Conservation (phyloP, 1,140 invertebrate genomes). For the Panulirus ornatus region DNA sequence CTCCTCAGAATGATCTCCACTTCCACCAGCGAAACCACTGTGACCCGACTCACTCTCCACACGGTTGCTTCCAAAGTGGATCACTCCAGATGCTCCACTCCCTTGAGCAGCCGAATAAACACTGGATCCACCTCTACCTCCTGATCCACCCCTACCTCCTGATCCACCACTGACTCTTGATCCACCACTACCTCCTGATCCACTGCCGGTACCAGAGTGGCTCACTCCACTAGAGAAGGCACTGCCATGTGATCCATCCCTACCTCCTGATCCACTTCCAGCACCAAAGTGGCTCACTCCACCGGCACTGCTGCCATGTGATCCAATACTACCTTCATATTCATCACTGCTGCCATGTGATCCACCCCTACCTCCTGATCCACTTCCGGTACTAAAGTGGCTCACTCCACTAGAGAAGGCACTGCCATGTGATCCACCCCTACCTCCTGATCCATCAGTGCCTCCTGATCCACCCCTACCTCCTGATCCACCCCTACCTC, state of each 20-base stretch:
- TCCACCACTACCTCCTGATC: not conserved
- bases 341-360: not conserved
- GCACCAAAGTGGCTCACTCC: not conserved
- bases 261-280: not conserved
- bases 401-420: constrained; percentile 28
- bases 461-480: not conserved
- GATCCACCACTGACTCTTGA: not conserved
- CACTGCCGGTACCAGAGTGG: not conserved
- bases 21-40: constrained; percentile 41
- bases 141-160: constrained; percentile 27
- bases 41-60: constrained; percentile 4
- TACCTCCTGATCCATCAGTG: not conserved
- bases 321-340: not conserved
- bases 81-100: no score
- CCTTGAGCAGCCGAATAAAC: no score
- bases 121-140: constrained; percentile 20
- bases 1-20: not conserved
- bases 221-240: constrained; percentile 21
- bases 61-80: not conserved
- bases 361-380: constrained; percentile 16
- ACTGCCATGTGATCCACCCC: constrained; percentile 12
- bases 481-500: not conserved
- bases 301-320: not conserved
- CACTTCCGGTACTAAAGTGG: constrained; percentile 36
- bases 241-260: constrained; percentile 23